phyloP scores from a whole-genome alignment of 2,113 vertebrate species.

The Smithornis capensis region DNA sequence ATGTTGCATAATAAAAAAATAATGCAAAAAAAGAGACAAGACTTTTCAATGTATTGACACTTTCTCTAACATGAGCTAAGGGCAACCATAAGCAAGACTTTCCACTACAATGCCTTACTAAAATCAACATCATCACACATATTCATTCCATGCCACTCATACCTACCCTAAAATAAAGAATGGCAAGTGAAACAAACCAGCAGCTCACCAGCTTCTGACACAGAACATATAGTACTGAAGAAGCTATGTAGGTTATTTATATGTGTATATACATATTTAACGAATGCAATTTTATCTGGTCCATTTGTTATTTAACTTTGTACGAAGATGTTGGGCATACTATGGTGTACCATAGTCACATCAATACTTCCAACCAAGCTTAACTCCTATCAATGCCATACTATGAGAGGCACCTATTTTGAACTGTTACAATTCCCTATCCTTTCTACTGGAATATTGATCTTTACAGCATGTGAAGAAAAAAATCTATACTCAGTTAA shows the following conservation, averaged over 20 bases:
- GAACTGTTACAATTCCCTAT: neutral
- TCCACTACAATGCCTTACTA: neutral
- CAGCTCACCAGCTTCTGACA: neutral
- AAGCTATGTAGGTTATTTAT: neutral
- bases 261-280: neutral
- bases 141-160: neutral
- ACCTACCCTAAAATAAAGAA: neutral
- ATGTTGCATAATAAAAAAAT: neutral
- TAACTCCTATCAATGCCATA: neutral
- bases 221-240: neutral
- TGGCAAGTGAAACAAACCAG: neutral
- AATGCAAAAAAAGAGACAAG: neutral
- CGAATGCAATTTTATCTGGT: neutral
- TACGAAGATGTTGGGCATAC: neutral
- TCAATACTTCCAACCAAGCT: neutral
- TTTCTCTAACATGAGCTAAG: neutral
- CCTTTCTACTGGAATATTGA: neutral
- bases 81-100: neutral
- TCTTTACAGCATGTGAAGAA: neutral
- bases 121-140: neutral
- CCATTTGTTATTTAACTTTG: neutral
- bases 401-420: neutral
- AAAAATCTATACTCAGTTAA: slow-evolving; percentile 36
- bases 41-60: neutral
- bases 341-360: neutral